A percentile compares a stretch with the other conserved stretches of the same genome.
These are phyloP conservation scores for Haliclona indistincta DNA, from an alignment of 37 sponge, comb jelly and placozoan genomes.

Conservation along the genomic window DNA sequence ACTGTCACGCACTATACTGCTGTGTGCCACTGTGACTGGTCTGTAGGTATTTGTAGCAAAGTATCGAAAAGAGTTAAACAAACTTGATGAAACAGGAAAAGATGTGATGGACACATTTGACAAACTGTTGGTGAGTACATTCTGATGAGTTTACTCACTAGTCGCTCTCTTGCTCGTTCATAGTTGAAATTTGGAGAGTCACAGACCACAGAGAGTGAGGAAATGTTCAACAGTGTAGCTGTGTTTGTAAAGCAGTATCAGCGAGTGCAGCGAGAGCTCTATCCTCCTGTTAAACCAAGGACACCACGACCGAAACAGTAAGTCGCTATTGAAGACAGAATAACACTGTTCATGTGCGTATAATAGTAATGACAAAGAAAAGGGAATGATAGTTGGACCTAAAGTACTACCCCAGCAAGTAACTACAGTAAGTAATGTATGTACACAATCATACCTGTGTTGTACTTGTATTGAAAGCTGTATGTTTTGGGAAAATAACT, in stretches of 20 bases:
- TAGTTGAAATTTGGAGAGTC: conserved; percentile 76
- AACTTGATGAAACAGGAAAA: conserved; percentile 21
- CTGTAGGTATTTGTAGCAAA: conserved; percentile 50
- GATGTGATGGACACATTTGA: conserved; percentile 53
- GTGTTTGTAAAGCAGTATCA: conserved; percentile 66
- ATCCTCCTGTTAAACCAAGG: conserved; percentile 29
- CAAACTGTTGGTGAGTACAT: conserved; percentile 51
- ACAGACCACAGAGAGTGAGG: conserved; percentile 65
- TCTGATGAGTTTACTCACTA: neutral
- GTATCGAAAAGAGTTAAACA: conserved; percentile 43
- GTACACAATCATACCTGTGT: no score
- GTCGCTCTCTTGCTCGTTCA: neutral
- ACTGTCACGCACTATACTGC: neutral
- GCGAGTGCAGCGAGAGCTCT: conserved; percentile 51
- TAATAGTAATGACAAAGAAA: no score
- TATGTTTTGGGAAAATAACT: no score
- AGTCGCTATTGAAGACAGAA: no score
- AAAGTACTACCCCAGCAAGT: no score
- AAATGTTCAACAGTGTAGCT: conserved; percentile 52
- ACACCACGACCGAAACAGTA: neutral
- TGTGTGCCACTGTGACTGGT: conserved; percentile 4
- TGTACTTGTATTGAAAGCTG: no score
- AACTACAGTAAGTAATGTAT: no score
- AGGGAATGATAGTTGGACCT: no score
- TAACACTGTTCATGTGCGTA: no score